These are phyloP conservation scores for Tiaroga cobitis DNA, from an alignment of 2,797 vertebrate species.

Conservation along the genomic window DNA sequence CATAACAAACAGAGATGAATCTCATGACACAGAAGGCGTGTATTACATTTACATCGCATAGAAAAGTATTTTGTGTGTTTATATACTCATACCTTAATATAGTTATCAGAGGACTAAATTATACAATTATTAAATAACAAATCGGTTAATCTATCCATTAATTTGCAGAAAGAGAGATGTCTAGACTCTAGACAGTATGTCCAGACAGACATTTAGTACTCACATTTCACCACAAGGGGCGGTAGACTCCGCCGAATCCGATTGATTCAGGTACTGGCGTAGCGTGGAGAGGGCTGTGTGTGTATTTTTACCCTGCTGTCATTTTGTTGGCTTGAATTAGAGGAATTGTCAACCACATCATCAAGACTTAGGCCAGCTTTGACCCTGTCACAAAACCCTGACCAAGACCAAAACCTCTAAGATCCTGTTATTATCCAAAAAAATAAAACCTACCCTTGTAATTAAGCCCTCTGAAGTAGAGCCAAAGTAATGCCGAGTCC, in stretches of 20 bases:
- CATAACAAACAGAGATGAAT: not conserved
- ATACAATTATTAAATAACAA: not conserved
- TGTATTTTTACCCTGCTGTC: slow-evolving; percentile 1
- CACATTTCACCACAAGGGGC: slow-evolving; percentile 49
- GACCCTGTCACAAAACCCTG: slow-evolving; percentile 12
- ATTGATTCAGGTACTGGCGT: not conserved
- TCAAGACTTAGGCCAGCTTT: slow-evolving; percentile 12
- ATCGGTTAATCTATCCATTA: not conserved
- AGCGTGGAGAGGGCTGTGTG: not conserved
- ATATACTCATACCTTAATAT: not conserved
- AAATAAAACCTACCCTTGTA: slow-evolving; percentile 10
- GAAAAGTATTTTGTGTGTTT: not conserved
- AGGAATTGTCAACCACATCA: slow-evolving; percentile 31
- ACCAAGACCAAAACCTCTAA: slow-evolving; percentile 11
- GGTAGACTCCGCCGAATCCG: slow-evolving; percentile 24
- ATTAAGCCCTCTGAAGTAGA: slow-evolving; percentile 32
- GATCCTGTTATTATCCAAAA: slow-evolving; percentile 46
- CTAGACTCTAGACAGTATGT: not conserved
- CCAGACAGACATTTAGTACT: slow-evolving; percentile 31
- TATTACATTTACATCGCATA: not conserved
- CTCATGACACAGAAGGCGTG: not conserved
- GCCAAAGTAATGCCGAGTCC: slow-evolving; percentile 26
- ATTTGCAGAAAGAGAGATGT: not conserved
- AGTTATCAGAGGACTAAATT: not conserved
- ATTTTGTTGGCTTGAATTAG: slow-evolving; percentile 23